Conservation (phyloP, 2,888 invertebrate genomes). For the Rotaria macrura region DNA sequence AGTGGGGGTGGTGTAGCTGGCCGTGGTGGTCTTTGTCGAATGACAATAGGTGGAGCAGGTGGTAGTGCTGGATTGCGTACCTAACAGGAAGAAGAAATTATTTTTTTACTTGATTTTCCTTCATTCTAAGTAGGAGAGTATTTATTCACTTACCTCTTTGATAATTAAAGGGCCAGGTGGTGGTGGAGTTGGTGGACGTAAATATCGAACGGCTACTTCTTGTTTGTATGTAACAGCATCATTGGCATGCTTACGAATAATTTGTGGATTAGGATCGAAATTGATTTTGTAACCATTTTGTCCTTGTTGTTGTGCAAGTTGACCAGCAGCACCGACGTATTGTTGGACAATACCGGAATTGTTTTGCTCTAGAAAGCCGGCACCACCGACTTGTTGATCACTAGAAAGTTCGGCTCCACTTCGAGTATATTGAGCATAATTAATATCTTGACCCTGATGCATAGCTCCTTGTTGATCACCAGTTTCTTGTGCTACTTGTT, state of each 20-base stretch:
- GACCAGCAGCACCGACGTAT: neutral
- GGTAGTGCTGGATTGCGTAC: slow-evolving; percentile 15
- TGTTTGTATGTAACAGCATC: slow-evolving; percentile 27
- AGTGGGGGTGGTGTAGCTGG: slow-evolving; percentile 13
- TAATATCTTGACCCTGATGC: neutral
- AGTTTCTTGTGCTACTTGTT: neutral
- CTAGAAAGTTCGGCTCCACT: neutral
- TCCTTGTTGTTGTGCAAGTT: neutral
- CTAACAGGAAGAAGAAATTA: neutral
- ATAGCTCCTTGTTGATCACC: neutral
- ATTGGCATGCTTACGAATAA: slow-evolving; percentile 22
- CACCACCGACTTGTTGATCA: neutral
- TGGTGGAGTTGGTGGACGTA: slow-evolving; percentile 32
- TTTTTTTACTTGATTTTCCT: neutral
- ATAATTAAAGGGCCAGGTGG: slow-evolving; percentile 31
- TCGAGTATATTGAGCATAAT: neutral
- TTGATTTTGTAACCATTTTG: slow-evolving; percentile 27
- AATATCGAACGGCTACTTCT: slow-evolving; percentile 30
- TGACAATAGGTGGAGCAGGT: slow-evolving; percentile 31
- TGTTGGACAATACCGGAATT: neutral
- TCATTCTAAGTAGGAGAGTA: neutral
- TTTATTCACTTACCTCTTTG: neutral
- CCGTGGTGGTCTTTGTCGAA: slow-evolving; percentile 32
- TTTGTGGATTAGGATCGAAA: slow-evolving; percentile 26
- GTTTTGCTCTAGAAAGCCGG: neutral